Percentiles rank a stretch among this genome's conserved stretches.
phyloP scores from a whole-genome alignment of 1,140 invertebrate species.

The Saccostrea glomerata region DNA sequence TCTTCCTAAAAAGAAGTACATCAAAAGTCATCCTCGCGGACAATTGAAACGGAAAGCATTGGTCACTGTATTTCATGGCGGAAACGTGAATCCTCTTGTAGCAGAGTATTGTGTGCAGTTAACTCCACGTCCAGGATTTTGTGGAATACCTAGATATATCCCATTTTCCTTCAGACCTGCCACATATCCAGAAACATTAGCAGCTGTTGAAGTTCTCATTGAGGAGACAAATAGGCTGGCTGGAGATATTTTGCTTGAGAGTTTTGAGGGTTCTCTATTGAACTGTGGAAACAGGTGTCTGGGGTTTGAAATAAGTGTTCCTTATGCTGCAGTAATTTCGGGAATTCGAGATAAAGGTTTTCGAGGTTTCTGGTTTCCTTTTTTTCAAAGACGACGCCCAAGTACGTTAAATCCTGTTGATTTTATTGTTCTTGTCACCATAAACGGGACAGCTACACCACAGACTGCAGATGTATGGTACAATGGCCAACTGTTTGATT shows the following conservation, averaged over 20 bases:
- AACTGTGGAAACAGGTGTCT: background rate
- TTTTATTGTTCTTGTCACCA: background rate
- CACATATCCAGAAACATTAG: background rate
- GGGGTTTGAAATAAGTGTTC: background rate
- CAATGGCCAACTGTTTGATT: no score
- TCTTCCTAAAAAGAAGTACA: background rate
- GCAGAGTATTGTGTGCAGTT: background rate
- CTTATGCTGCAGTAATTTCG: background rate
- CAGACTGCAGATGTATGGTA: no score
- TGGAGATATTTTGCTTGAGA: background rate
- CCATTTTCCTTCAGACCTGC: background rate
- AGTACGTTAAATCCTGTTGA: background rate
- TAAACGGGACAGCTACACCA: background rate
- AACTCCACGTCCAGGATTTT: background rate
- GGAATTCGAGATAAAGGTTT: background rate
- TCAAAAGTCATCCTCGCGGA: background rate
- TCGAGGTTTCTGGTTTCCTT: background rate
- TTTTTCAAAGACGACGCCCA: background rate
- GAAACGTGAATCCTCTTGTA: background rate
- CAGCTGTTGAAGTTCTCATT: background rate
- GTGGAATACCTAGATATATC: background rate
- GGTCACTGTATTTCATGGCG: background rate
- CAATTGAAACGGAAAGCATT: background rate
- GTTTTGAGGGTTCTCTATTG: background rate
- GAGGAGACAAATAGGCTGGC: background rate